A percentile compares a stretch with the other conserved stretches of the same genome.
These are phyloP conservation scores for Paedocypris sp. DNA, from an alignment of 2,113 vertebrate genomes.

Conservation along the genomic window DNA sequence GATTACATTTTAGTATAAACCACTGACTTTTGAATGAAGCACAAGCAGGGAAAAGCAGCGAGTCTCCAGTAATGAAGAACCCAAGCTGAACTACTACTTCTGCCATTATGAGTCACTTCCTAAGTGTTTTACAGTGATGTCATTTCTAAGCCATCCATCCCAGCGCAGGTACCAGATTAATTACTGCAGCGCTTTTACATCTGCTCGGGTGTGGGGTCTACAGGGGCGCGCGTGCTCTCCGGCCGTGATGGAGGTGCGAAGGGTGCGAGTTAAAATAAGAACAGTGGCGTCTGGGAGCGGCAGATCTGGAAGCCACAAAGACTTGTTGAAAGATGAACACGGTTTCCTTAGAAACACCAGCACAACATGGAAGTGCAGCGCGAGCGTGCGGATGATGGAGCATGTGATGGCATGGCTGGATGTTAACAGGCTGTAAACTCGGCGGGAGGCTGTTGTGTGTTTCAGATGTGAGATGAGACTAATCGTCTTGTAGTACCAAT, in stretches of 20 bases:
- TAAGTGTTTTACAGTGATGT: background rate
- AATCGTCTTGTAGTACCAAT: slow-evolving; percentile 12
- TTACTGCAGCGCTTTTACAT: slow-evolving; percentile 48
- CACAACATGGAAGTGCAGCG: slow-evolving; percentile 19
- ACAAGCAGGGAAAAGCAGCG: too few species aligned
- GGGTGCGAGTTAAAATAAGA: slow-evolving; percentile 41
- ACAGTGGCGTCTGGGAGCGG: slow-evolving; percentile 29
- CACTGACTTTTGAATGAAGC: too few species aligned
- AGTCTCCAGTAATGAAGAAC: too few species aligned
- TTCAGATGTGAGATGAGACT: slow-evolving; percentile 11
- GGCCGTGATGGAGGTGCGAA: slow-evolving; percentile 24
- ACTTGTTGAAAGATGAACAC: slow-evolving; percentile 2
- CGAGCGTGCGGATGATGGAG: slow-evolving; percentile 12
- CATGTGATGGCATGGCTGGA: slow-evolving; percentile 10
- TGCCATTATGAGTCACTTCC: background rate
- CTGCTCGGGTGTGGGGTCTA: slow-evolving; percentile 43
- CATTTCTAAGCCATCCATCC: slow-evolving; percentile 2
- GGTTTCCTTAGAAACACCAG: slow-evolving; percentile 31
- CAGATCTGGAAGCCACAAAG: slow-evolving; percentile 25
- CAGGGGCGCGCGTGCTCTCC: background rate
- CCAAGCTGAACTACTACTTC: too few species aligned
- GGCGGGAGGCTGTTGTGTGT: background rate
- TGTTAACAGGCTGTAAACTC: slow-evolving; percentile 7
- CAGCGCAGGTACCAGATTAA: slow-evolving; percentile 42
- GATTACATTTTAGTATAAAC: too few species aligned